Conservation (phyloP, 2,888 invertebrate genomes). For the Branchellion lobata region DNA sequence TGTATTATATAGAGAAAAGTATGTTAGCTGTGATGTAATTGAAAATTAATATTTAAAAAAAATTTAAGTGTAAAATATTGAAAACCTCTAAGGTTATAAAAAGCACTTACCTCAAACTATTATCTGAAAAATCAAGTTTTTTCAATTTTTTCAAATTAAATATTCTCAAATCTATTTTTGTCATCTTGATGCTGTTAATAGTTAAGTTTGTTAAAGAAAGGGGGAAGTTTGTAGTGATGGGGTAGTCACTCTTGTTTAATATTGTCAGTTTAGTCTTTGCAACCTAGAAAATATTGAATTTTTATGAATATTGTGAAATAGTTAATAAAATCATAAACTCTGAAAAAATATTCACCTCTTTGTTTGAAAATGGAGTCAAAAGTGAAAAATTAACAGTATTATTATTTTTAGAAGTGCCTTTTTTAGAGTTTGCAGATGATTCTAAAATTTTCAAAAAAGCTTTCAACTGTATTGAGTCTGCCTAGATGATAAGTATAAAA, state of each 20-base stretch:
- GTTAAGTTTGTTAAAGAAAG: not conserved
- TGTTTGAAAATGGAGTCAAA: not conserved
- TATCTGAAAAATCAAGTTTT: not conserved
- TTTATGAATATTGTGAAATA: not conserved
- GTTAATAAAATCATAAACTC: not conserved
- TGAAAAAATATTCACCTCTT: not conserved
- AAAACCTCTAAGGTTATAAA: not conserved
- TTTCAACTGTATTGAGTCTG: not conserved
- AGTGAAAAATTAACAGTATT: not conserved
- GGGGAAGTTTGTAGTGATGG: constrained; percentile 1
- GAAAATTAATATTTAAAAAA: not conserved
- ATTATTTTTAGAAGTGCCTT: not conserved
- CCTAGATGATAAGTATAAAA: not conserved
- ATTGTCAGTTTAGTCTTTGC: not conserved
- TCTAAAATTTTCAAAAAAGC: not conserved
- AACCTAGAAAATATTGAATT: not conserved
- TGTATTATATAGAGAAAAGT: too few species aligned
- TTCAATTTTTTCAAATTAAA: not conserved
- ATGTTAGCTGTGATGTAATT: not conserved
- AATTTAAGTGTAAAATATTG: too few species aligned
- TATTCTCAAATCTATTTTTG: constrained; percentile 1
- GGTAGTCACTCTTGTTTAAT: not conserved
- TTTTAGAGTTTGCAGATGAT: not conserved
- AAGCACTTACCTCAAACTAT: not conserved
- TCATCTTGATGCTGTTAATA: not conserved